A percentile compares a stretch with the other conserved stretches of the same genome.
These are phyloP conservation scores for Geotrypetes seraphini DNA, from an alignment of 2,797 vertebrate species.

Conservation along the genomic window DNA sequence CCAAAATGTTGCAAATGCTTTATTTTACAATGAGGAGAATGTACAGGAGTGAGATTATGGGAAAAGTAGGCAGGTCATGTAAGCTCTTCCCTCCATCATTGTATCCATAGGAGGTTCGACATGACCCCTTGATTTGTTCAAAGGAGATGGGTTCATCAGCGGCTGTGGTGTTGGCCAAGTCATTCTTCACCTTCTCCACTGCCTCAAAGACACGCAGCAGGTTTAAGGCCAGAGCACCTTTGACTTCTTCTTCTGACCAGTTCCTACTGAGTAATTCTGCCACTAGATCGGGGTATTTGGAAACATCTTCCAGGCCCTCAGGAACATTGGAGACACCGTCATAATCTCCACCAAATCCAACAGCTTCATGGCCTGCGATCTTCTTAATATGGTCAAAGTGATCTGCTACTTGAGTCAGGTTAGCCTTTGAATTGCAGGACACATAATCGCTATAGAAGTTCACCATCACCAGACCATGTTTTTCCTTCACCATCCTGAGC, in stretches of 20 bases:
- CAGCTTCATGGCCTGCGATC: constrained; percentile 43
- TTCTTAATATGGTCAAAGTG: constrained; percentile 85
- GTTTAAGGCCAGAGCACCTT: constrained; percentile 62
- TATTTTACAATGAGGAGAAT: neutral
- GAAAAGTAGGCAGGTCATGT: neutral
- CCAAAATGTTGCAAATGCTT: too few species aligned
- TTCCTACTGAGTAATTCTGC: constrained; percentile 75
- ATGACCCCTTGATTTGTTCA: constrained; percentile 51
- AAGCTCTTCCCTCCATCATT: neutral
- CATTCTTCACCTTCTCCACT: constrained; percentile 63
- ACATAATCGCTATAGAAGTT: constrained; percentile 85
- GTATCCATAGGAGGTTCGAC: constrained; percentile 67
- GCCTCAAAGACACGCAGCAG: constrained; percentile 66
- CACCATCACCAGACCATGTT: constrained; percentile 78
- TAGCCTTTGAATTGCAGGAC: constrained; percentile 56
- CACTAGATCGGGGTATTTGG: constrained; percentile 74
- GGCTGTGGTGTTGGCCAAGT: accelerated
- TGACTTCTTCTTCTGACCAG: constrained; percentile 72
- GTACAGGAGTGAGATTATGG: neutral
- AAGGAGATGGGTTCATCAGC: constrained; percentile 62
- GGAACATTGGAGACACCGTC: constrained; percentile 75
- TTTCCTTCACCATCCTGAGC: constrained; percentile 60
- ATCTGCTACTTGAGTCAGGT: constrained; percentile 78
- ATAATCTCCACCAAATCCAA: constrained; percentile 89
- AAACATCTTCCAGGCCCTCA: constrained; percentile 76